phyloP scores from a whole-genome alignment of 92 coral and sea anemone species.

The Palythoa grandis region DNA sequence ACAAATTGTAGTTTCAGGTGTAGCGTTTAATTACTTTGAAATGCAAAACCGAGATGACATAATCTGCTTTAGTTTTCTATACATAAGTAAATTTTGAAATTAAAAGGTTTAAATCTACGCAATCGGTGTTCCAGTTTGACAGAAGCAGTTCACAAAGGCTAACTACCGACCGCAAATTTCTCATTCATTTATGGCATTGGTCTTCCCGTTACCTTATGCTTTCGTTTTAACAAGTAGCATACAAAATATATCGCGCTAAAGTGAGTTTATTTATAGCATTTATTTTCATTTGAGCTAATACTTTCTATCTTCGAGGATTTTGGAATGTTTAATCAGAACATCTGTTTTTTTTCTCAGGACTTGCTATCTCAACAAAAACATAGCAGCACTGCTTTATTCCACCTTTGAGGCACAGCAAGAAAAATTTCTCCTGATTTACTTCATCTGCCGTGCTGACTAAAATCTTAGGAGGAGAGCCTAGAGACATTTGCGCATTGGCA shows the following conservation, averaged over 20 bases:
- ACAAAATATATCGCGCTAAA: neutral
- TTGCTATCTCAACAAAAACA: neutral
- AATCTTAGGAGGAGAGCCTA: neutral
- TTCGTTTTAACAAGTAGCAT: neutral
- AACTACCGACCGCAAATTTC: neutral
- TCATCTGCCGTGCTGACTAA: neutral
- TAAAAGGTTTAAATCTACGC: neutral
- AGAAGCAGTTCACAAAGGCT: neutral
- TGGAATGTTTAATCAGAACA: neutral
- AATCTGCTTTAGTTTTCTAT: neutral
- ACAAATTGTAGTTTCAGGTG: neutral
- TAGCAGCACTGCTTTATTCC: neutral
- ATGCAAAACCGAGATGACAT: constrained; percentile 12
- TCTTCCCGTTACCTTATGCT: neutral
- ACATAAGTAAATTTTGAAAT: constrained; percentile 11
- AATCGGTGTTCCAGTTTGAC: neutral
- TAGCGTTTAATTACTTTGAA: constrained; percentile 22
- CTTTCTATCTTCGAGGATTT: neutral
- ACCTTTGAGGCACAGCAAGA: neutral
- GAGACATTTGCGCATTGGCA: neutral
- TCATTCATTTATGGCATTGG: neutral
- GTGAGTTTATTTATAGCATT: neutral
- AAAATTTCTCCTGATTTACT: neutral
- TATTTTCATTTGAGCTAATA: neutral
- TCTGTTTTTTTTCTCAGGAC: constrained; percentile 31